Conservation (phyloP, 2,113 vertebrate species). For the Pipra filicauda region DNA sequence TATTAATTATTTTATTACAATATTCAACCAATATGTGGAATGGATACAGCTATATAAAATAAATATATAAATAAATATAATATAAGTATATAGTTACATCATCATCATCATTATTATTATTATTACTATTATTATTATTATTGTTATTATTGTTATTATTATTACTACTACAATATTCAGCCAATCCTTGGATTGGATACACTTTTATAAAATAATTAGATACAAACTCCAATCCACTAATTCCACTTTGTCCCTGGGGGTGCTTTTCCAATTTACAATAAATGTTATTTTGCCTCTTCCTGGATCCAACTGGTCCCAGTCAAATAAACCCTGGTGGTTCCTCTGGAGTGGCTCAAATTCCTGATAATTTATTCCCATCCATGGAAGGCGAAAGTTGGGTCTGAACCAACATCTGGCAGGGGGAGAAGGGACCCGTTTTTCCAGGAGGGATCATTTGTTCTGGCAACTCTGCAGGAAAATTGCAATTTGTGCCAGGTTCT, state of each 20-base stretch:
- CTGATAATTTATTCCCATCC: not conserved
- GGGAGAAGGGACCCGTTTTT: not conserved
- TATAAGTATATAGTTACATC: too few relatives aligned
- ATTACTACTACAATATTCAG: too few relatives aligned
- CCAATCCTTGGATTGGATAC: too few relatives aligned
- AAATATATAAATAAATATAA: not conserved
- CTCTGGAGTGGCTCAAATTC: not conserved
- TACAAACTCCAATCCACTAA: not conserved
- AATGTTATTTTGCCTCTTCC: not conserved
- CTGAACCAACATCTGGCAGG: not conserved
- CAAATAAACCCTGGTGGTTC: not conserved
- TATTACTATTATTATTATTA: too few relatives aligned
- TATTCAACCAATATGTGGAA: not conserved
- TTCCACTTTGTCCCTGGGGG: not conserved
- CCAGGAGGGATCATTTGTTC: not conserved
- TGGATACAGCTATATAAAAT: not conserved
- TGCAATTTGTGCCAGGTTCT: not conserved
- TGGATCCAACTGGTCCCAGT: not conserved
- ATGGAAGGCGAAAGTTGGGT: not conserved
- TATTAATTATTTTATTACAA: not conserved
- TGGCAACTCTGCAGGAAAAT: not conserved
- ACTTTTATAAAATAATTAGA: too few relatives aligned
- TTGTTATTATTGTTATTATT: too few relatives aligned
- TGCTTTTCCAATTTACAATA: not conserved
- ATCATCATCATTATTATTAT: too few relatives aligned